Percentiles rank a stretch among this genome's conserved stretches.
These are phyloP conservation scores for Drosophila kanapiae DNA, from an alignment of 1,140 invertebrate genomes.

Conservation along the genomic window DNA sequence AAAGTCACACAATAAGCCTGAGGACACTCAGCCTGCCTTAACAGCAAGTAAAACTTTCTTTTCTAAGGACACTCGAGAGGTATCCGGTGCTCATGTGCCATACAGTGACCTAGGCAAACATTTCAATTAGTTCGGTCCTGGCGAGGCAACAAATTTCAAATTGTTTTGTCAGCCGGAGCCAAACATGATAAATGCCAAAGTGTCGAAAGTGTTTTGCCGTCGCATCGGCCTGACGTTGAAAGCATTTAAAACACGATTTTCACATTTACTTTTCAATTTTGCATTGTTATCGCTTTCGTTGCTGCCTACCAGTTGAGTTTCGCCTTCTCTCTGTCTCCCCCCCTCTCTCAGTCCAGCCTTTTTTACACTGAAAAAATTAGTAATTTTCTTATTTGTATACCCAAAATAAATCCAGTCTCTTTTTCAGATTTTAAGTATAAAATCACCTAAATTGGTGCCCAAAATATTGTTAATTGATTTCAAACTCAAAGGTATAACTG, in stretches of 20 bases:
- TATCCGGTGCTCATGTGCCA: constrained; percentile 51
- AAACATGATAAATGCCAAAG: constrained; percentile 75
- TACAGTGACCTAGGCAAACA: constrained; percentile 60
- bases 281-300: constrained; percentile 56
- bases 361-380: constrained; percentile 5
- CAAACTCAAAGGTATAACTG: too few relatives aligned
- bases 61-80: constrained; percentile 40
- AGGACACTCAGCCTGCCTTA: constrained; percentile 16
- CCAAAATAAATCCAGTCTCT: too few relatives aligned
- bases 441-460: background rate
- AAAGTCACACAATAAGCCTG: constrained; percentile 6
- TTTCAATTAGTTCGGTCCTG: constrained; percentile 67
- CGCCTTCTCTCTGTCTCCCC: background rate
- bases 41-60: constrained; percentile 15
- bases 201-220: constrained; percentile 56
- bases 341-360: background rate
- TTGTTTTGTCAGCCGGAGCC: constrained; percentile 66
- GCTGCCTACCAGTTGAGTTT: constrained; percentile 28
- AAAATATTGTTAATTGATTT: too few relatives aligned
- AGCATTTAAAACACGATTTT: constrained; percentile 80
- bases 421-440: too few relatives aligned
- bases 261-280: constrained; percentile 77
- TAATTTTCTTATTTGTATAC: too few relatives aligned
- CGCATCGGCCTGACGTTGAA: constrained; percentile 58
- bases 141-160: constrained; percentile 58